Conservation (phyloP, 2,888 invertebrate species). For the Aporophyla lueneburgensis region DNA sequence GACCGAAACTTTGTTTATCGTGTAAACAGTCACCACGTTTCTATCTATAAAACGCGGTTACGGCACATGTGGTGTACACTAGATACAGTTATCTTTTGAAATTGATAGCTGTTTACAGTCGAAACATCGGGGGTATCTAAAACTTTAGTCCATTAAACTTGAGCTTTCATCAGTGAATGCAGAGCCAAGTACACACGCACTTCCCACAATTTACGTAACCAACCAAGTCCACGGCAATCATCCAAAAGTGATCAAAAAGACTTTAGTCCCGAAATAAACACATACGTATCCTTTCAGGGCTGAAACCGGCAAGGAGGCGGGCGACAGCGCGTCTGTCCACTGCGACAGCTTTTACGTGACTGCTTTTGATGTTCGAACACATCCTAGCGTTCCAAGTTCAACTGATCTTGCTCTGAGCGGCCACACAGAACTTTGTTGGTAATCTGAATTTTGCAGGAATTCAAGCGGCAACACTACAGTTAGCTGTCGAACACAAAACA, state of each 20-base stretch:
- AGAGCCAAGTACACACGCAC: slow-evolving; percentile 54
- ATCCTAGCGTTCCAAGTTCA: slow-evolving; percentile 63
- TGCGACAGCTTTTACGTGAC: slow-evolving; percentile 77
- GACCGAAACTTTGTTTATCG: slow-evolving; percentile 72
- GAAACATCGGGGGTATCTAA: slow-evolving; percentile 48
- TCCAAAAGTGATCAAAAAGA: slow-evolving; percentile 82
- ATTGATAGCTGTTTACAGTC: slow-evolving; percentile 67
- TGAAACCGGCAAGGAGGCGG: slow-evolving; percentile 70
- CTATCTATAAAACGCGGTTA: slow-evolving; percentile 74
- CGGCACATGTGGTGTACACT: slow-evolving; percentile 73
- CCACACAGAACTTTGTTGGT: slow-evolving; percentile 61
- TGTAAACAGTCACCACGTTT: slow-evolving; percentile 75
- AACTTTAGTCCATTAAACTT: slow-evolving; percentile 59
- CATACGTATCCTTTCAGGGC: slow-evolving; percentile 78
- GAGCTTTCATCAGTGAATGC: slow-evolving; percentile 51
- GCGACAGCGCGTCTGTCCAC: slow-evolving; percentile 76
- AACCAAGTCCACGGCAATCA: slow-evolving; percentile 72
- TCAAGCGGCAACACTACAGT: slow-evolving; percentile 41
- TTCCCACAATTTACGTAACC: slow-evolving; percentile 80
- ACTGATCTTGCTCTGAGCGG: slow-evolving; percentile 60
- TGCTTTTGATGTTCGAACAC: slow-evolving; percentile 73
- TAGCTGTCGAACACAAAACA: slow-evolving; percentile 32
- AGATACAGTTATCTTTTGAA: slow-evolving; percentile 71
- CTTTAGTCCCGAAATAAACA: slow-evolving; percentile 82
- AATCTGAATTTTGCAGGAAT: slow-evolving; percentile 62